phyloP scores from a whole-genome alignment of 1,140 invertebrate genomes.

The Mycetomoellerius zeteki region DNA sequence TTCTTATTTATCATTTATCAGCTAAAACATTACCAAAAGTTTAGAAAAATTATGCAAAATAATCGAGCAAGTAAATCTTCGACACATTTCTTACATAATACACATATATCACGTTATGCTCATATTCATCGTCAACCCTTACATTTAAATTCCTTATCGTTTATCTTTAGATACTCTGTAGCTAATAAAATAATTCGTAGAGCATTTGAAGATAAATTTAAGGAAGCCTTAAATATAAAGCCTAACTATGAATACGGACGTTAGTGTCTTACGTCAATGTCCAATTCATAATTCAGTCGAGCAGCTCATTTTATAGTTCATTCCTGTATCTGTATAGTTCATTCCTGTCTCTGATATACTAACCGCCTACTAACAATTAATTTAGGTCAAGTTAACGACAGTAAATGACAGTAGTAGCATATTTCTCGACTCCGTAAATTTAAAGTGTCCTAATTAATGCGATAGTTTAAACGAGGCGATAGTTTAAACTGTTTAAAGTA shows the following conservation, averaged over 20 bases:
- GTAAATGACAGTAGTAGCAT: not conserved
- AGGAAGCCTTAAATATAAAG: no score
- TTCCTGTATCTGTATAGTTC: no score
- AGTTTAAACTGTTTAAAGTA: not conserved
- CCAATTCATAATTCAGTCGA: constrained; percentile 36
- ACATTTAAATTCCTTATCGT: no score
- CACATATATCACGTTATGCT: not conserved
- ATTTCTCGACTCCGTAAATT: not conserved
- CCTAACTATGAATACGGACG: no score
- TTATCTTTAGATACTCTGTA: no score
- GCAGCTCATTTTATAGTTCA: constrained; percentile 20
- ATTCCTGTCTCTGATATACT: not conserved
- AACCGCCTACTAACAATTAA: constrained; percentile 5
- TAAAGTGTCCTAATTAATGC: not conserved
- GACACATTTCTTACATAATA: not conserved
- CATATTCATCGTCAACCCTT: no score
- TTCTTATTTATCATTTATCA: not conserved
- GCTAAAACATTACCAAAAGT: not conserved
- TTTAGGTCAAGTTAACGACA: constrained; percentile 20
- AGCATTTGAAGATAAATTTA: no score
- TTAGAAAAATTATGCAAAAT: constrained; percentile 2
- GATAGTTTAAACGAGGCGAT: not conserved
- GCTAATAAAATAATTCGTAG: no score
- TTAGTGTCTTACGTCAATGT: constrained; percentile 10
- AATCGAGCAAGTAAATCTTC: constrained; percentile 11